Evolutionary conservation across 2,888 invertebrate species (phyloP).

Genomic region (Priocnemis perturbator): DNA sequence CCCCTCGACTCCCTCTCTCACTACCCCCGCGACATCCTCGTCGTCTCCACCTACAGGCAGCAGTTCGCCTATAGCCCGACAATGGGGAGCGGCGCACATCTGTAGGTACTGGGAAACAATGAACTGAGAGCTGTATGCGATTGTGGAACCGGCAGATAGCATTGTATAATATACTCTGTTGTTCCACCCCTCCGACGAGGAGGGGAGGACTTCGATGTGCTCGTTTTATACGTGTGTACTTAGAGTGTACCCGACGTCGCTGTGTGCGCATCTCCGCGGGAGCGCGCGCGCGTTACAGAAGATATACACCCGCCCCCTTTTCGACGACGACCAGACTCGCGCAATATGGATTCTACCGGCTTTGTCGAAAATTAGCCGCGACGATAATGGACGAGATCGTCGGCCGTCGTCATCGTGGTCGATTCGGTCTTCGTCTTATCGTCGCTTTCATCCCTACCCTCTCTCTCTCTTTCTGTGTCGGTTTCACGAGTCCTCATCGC

Average conservation of each 20-base stretch:
- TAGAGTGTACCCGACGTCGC: no score
- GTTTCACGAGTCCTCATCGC: neutral
- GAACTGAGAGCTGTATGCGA: conserved; percentile 70
- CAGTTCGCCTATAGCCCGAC: conserved; percentile 61
- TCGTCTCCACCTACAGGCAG: conserved; percentile 17
- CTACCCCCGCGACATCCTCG: conserved; percentile 30
- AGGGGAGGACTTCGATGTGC: conserved; percentile 20
- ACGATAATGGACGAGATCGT: conserved; percentile 62
- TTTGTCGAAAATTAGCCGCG: conserved; percentile 64
- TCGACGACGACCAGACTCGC: conserved; percentile 39
- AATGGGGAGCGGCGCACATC: conserved; percentile 68
- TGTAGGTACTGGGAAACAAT: conserved; percentile 72
- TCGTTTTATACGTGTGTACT: conserved; percentile 14
- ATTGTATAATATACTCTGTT: conserved; percentile 74
- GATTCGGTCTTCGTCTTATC: conserved; percentile 6
- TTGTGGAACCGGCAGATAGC: conserved; percentile 72
- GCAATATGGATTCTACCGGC: conserved; percentile 55
- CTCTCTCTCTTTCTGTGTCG: neutral
- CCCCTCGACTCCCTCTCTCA: conserved; percentile 34
- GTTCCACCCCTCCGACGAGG: conserved; percentile 56
- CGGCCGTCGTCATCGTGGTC: conserved; percentile 1
- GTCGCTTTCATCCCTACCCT: conserved; percentile 25
- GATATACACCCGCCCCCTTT: conserved; percentile 19
- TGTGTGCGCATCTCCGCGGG: no score
- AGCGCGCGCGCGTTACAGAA: neutral